A percentile compares a stretch with the other conserved stretches of the same genome.
Evolutionary conservation across 2,113 vertebrate genomes (phyloP).

Genomic region (Pseudorectes ferrugineus): DNA sequence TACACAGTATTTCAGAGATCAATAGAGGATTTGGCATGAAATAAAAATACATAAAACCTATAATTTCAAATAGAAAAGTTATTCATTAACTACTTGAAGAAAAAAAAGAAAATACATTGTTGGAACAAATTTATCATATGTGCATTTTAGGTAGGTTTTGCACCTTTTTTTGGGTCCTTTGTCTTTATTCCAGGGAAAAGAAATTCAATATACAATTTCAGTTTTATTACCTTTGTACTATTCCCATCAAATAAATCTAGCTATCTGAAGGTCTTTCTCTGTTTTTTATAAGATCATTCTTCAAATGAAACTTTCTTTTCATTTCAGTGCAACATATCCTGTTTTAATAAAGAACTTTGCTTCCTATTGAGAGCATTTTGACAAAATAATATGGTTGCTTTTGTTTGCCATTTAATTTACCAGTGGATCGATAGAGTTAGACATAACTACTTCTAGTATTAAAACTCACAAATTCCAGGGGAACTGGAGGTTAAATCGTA

Average conservation of each 20-base stretch:
- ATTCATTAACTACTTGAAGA: neutral
- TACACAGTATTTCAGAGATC: neutral
- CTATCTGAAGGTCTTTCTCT: neutral
- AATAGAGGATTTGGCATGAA: neutral
- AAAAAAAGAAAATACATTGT: neutral
- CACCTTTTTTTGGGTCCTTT: neutral
- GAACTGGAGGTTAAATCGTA: conserved; percentile 53
- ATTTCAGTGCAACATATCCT: neutral
- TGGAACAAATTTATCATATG: neutral
- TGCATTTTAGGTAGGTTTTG: neutral
- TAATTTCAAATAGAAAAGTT: neutral
- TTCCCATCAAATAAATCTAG: conserved; percentile 3
- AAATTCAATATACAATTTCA: conserved; percentile 35
- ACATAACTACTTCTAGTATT: conserved; percentile 30
- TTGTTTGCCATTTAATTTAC: conserved; percentile 58
- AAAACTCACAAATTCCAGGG: conserved; percentile 36
- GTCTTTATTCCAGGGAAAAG: neutral
- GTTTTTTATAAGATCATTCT: neutral
- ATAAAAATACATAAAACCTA: neutral
- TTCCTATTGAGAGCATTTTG: conserved; percentile 11
- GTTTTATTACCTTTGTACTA: conserved; percentile 32
- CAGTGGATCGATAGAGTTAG: conserved; percentile 40
- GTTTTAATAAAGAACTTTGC: conserved; percentile 5
- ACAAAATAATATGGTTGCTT: conserved; percentile 19
- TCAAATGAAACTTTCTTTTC: conserved; percentile 30